Conservation (phyloP, 1,140 invertebrate species). For the Drosophila rhopaloa region DNA sequence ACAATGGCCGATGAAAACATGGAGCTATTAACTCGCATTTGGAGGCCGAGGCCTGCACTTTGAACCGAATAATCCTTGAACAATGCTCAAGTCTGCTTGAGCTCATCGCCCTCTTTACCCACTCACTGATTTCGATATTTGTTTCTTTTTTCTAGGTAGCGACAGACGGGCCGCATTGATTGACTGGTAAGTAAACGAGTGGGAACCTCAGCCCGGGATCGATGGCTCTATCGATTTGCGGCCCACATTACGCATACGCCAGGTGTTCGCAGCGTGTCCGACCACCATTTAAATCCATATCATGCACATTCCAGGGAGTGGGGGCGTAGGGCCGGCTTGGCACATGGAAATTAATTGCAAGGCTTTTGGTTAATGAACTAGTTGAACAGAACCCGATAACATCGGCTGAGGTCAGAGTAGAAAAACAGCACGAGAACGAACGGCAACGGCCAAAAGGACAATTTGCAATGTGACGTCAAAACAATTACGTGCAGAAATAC, state of each 20-base stretch:
- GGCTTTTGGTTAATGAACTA: slow-evolving; percentile 64
- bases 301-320: not conserved
- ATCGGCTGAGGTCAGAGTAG: slow-evolving; percentile 7
- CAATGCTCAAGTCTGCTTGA: not conserved
- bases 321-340: not conserved
- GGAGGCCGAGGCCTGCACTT: slow-evolving; percentile 2
- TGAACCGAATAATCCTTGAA: slow-evolving; percentile 1
- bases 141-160: slow-evolving; percentile 26
- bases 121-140: slow-evolving; percentile 6
- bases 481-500: slow-evolving; percentile 79
- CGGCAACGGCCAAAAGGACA: slow-evolving; percentile 54
- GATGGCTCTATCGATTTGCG: slow-evolving; percentile 12
- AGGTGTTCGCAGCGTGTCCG: slow-evolving; percentile 46
- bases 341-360: slow-evolving; percentile 61
- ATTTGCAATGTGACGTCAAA: slow-evolving; percentile 80
- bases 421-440: not conserved
- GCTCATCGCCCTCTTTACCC: not conserved
- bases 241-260: slow-evolving; percentile 25
- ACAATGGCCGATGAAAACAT: slow-evolving; percentile 12
- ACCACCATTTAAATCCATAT: slow-evolving; percentile 26
- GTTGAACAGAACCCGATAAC: slow-evolving; percentile 36
- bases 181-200: slow-evolving; percentile 15
- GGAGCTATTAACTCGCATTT: not conserved
- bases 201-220: not conserved
- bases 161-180: slow-evolving; percentile 5